Percentiles rank a stretch among this genome's conserved stretches.
Conservation (phyloP, 2,113 vertebrate genomes). For the Patagioenas fasciata region DNA sequence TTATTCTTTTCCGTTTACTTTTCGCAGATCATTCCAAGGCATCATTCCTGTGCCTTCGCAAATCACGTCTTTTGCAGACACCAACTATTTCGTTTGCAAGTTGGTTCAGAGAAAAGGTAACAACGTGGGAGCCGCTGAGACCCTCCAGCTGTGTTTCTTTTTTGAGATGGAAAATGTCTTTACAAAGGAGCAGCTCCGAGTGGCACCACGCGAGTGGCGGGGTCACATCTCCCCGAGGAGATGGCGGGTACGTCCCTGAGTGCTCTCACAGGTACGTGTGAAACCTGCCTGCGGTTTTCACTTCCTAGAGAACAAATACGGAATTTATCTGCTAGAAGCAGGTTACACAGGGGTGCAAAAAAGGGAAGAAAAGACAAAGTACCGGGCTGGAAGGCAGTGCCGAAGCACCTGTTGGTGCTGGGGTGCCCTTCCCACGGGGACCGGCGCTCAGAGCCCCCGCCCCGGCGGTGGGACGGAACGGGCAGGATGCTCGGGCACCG, state of each 20-base stretch:
- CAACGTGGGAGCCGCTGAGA: fast-evolving
- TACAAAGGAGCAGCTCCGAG: fast-evolving
- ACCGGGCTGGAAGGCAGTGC: neutral
- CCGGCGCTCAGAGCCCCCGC: neutral
- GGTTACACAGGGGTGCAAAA: fast-evolving
- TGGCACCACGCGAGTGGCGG: fast-evolving
- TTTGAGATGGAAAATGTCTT: fast-evolving
- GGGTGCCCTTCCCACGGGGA: fast-evolving
- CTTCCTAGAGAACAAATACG: neutral
- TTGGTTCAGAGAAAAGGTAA: fast-evolving
- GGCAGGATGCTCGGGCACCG: neutral
- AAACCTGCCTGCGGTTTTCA: neutral
- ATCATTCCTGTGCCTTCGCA: fast-evolving
- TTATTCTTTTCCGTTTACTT: neutral
- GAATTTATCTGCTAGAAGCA: fast-evolving
- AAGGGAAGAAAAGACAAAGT: no score
- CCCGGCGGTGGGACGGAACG: neutral
- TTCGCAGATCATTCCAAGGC: neutral
- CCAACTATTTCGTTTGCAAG: fast-evolving
- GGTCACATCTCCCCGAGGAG: neutral
- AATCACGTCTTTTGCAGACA: neutral
- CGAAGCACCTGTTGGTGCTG: neutral
- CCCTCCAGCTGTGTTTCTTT: fast-evolving
- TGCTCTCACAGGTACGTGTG: fast-evolving
- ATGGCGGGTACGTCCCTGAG: fast-evolving